These are phyloP conservation scores for Poeciliopsis paucimaculata DNA, from an alignment of 2,797 vertebrate genomes.

Conservation along the genomic window DNA sequence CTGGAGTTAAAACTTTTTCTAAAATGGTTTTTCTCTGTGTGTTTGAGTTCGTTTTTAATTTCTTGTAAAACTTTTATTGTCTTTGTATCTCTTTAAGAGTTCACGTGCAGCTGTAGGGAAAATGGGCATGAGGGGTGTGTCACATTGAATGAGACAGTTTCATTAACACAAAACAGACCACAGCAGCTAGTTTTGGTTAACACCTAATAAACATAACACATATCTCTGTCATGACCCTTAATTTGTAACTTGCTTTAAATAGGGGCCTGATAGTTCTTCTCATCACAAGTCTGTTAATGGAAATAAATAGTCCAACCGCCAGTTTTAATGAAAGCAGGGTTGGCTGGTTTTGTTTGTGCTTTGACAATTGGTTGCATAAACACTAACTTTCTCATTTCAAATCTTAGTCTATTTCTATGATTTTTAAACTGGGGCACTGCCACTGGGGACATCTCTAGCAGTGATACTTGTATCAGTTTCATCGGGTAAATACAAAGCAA, in stretches of 20 bases:
- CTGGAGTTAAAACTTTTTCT: background rate
- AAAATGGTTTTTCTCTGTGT: background rate
- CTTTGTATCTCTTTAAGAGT: slow-evolving; percentile 16
- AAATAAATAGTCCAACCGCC: background rate
- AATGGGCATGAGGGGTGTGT: slow-evolving; percentile 45
- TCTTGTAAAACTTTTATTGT: background rate
- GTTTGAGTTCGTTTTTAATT: background rate
- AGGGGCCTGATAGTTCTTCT: background rate
- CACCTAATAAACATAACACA: background rate
- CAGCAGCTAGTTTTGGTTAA: background rate
- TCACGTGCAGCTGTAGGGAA: slow-evolving; percentile 24
- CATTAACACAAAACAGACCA: slow-evolving; percentile 15
- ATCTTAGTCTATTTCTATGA: background rate
- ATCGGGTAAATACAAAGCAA: background rate
- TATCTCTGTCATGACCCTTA: background rate
- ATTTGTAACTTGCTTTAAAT: background rate
- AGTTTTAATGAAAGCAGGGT: background rate
- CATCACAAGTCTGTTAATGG: background rate
- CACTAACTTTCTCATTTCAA: background rate
- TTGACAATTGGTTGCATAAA: background rate
- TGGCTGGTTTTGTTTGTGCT: background rate
- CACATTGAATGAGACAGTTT: slow-evolving; percentile 30
- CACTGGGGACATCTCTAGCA: background rate
- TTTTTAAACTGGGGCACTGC: background rate
- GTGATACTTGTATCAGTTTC: background rate